Evolutionary conservation across 2,888 invertebrate species (phyloP), one percentile per base, ranked within the genome.

Genomic region (Ophion ventricosus): DNA sequence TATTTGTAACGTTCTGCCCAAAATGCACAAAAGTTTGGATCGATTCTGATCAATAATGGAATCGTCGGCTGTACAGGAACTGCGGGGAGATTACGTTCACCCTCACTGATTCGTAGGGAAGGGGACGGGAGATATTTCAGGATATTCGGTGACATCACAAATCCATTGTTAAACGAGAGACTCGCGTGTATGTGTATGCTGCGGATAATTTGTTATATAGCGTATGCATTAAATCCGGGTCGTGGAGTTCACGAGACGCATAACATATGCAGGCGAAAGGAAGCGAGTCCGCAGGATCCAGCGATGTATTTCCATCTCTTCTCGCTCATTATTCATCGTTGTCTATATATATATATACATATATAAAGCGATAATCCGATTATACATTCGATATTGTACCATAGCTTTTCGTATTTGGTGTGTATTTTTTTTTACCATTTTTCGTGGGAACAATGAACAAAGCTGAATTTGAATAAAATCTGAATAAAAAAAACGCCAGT

Each of bases 191-290:
- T 26, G 26, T 26, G 26, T 26, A 25, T 20, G 25, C 43, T n/a
- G 26, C 25, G 25, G 20, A 20, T 29, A 70, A 25, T 25, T 49
- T 10, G 5, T 11, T 25, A 1, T 43, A 57, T 74, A 63, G 20
- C 35, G 25, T 74, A 29, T 49, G 61, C 59, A 74, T 74, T 74
- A 74, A 74, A 74, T 74, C 26, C n/a, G 25, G 61, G 73, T 43
- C 49, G 43, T 61, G 26, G 25, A 20, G 61, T n/a, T 61, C 73
- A 26, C 59, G 61, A 25, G 43, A 43, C n/a, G n/a, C 61, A 43
- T 73, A 43, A 73, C 61, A 63, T 49, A 61, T 74, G 49, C 43
- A 25, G 26, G 49, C 11, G 26, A 29, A 73, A 73, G 43, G 59
- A 61, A 49, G 49, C 43, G 61, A 73, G 43, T 23, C 23, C 23